These are phyloP conservation scores for Sinentomon sp. DNA, from an alignment of 2,888 invertebrate genomes.

Conservation along the genomic window DNA sequence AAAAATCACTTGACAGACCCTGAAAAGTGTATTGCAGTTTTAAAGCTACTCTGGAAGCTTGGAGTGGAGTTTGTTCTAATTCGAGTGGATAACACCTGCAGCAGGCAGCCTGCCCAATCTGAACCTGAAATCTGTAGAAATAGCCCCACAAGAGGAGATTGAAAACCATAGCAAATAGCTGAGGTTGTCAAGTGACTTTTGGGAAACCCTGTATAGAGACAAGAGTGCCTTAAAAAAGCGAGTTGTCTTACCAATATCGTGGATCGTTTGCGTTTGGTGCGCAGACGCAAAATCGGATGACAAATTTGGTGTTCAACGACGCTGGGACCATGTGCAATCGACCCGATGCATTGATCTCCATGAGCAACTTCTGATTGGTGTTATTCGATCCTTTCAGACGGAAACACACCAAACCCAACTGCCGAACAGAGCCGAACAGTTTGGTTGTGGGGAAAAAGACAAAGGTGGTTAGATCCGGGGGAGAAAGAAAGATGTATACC, in stretches of 20 bases:
- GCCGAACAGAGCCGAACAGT: background rate
- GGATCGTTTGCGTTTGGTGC: conserved; percentile 42
- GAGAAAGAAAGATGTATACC: no score
- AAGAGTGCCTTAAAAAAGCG: no score
- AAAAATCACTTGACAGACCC: no score
- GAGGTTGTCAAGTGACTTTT: no score
- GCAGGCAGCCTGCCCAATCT: background rate
- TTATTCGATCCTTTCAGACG: conserved; percentile 38
- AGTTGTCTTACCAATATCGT: conserved; percentile 28
- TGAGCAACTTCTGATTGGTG: conserved; percentile 43
- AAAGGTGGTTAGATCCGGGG: background rate
- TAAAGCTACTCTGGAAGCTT: no score
- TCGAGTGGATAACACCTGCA: no score
- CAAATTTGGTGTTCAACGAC: conserved; percentile 41
- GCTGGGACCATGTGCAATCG: conserved; percentile 65
- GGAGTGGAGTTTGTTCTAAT: no score
- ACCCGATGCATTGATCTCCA: conserved; percentile 52
- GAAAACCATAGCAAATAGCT: no score
- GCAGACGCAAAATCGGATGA: conserved; percentile 51
- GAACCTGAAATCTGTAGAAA: no score
- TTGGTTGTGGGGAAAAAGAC: background rate
- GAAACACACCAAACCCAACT: conserved; percentile 48
- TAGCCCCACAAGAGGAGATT: no score
- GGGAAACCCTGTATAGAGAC: no score
- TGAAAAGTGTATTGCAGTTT: no score